These are phyloP conservation scores for Myrmecobius fasciatus DNA, from an alignment of 2,113 vertebrate genomes.

Conservation along the genomic window DNA sequence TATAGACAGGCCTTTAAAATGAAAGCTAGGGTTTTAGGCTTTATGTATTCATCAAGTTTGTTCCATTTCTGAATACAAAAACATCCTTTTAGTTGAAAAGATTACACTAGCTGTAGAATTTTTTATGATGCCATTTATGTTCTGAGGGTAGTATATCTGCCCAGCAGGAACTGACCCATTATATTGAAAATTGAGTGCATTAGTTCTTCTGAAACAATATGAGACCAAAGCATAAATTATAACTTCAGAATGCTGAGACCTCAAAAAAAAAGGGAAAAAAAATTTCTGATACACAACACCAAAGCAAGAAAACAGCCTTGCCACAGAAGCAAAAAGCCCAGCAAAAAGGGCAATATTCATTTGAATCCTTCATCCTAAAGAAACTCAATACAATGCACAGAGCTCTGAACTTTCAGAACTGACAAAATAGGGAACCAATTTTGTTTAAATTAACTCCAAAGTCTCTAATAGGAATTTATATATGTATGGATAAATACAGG, in stretches of 20 bases:
- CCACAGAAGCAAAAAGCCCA: neutral
- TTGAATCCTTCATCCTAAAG: constrained; percentile 24
- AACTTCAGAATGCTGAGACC: neutral
- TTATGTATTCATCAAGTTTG: constrained; percentile 7
- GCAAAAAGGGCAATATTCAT: constrained; percentile 11
- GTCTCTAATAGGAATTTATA: neutral
- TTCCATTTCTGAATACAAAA: constrained; percentile 49
- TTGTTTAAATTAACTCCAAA: constrained; percentile 52
- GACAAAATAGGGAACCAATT: constrained; percentile 23
- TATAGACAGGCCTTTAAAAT: constrained; percentile 12
- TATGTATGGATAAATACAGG: neutral
- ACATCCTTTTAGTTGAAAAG: constrained; percentile 18
- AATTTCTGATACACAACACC: neutral
- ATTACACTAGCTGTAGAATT: constrained; percentile 8
- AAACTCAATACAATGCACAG: constrained; percentile 29
- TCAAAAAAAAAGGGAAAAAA: neutral
- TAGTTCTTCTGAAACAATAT: constrained; percentile 25
- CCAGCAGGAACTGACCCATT: neutral
- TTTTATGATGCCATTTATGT: constrained; percentile 11
- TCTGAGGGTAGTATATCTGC: neutral
- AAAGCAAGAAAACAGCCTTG: constrained; percentile 32
- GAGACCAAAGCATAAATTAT: constrained; percentile 43
- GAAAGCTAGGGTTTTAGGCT: constrained; percentile 8
- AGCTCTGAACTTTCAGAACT: constrained; percentile 40
- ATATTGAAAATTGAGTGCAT: neutral